Conservation (phyloP, 2,888 invertebrate genomes). For the Drosophila fulvimacula region DNA sequence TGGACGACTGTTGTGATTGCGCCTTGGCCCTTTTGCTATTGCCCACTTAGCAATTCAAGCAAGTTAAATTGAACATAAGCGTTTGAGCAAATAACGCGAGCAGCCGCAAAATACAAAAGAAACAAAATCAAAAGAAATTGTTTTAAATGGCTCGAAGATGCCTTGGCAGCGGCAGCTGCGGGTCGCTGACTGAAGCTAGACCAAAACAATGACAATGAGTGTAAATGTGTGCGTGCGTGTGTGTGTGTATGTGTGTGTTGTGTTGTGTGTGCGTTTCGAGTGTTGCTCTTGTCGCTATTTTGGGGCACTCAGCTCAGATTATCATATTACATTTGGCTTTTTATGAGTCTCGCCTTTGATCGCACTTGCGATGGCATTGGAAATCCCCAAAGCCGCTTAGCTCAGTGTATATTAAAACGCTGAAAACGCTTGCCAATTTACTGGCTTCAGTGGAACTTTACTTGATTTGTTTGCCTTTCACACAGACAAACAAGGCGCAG, state of each 20-base stretch:
- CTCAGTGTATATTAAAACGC: conserved; percentile 27
- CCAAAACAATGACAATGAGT: background rate
- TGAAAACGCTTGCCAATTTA: conserved; percentile 33
- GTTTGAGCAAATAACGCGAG: conserved; percentile 56
- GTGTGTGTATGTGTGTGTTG: conserved; percentile 17
- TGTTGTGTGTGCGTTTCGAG: conserved; percentile 14
- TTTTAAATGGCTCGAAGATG: conserved; percentile 43
- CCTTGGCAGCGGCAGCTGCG: background rate
- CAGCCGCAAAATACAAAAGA: conserved; percentile 47
- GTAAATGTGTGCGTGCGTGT: conserved; percentile 14
- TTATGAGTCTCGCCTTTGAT: conserved; percentile 43
- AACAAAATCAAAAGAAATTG: conserved; percentile 63
- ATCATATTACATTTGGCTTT: conserved; percentile 70
- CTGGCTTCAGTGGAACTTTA: conserved; percentile 29
- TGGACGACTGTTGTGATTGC: conserved; percentile 22
- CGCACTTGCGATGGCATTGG: background rate
- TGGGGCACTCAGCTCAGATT: conserved; percentile 69
- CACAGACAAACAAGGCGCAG: conserved; percentile 1
- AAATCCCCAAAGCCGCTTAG: conserved; percentile 22
- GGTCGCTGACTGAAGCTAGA: conserved; percentile 37
- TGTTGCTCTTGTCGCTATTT: conserved; percentile 29
- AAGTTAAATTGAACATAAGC: conserved; percentile 59
- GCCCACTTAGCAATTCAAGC: conserved; percentile 6
- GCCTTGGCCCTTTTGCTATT: conserved; percentile 3
- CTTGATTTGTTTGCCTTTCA: conserved; percentile 62